These are phyloP conservation scores for Alosa alosa DNA, from an alignment of 2,113 vertebrate genomes.

Conservation along the genomic window DNA sequence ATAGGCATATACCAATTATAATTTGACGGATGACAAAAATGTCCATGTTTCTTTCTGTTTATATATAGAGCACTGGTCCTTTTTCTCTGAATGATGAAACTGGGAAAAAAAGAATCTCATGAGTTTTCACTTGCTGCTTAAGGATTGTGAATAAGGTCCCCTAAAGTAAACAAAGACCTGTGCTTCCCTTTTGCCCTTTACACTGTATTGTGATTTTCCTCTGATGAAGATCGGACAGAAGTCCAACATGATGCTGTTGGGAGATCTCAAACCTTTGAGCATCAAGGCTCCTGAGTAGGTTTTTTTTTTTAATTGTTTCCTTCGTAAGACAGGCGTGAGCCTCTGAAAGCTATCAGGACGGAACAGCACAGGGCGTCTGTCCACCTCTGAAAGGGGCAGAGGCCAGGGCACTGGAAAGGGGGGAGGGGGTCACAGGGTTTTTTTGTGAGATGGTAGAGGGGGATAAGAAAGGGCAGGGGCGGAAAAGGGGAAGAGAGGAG, in stretches of 20 bases:
- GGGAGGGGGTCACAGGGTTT: not conserved
- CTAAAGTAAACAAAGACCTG: too few species aligned
- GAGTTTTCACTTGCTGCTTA: too few species aligned
- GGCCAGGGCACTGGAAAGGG: slow-evolving; percentile 29
- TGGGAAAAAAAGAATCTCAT: too few species aligned
- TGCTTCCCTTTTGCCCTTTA: too few species aligned
- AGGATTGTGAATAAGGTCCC: too few species aligned
- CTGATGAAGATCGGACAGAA: not conserved
- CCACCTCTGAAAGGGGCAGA: slow-evolving; percentile 27
- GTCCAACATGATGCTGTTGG: not conserved
- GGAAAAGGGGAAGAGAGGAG: not conserved
- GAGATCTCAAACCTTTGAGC: not conserved
- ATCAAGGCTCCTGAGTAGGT: not conserved
- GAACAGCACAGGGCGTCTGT: slow-evolving; percentile 19
- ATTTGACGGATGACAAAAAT: too few species aligned
- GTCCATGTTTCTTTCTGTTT: too few species aligned
- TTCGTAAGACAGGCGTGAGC: not conserved
- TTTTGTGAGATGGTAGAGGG: not conserved
- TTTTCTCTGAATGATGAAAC: too few species aligned
- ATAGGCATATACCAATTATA: too few species aligned
- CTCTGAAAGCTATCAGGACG: slow-evolving; percentile 28
- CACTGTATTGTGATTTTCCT: not conserved
- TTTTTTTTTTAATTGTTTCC: not conserved
- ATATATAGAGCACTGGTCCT: too few species aligned
- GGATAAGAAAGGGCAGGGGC: not conserved